These are phyloP conservation scores for Ceriagrion tenellum DNA, from an alignment of 2,888 invertebrate species.

Conservation along the genomic window DNA sequence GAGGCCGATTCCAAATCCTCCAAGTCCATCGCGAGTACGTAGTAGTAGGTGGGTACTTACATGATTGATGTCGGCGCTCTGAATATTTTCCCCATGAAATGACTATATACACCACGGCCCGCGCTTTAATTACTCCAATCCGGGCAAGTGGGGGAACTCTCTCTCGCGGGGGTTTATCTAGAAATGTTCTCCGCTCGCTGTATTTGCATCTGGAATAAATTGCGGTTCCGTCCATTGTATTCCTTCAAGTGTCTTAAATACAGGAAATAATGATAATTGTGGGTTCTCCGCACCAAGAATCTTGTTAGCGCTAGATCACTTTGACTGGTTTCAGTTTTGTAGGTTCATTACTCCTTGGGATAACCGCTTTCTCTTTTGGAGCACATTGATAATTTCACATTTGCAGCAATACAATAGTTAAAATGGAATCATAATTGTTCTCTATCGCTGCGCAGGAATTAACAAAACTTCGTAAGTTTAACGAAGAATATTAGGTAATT, in stretches of 20 bases:
- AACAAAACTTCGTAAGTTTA: too few species aligned
- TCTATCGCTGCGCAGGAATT: too few species aligned
- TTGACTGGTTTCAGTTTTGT: too few species aligned
- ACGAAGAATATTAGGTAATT: too few species aligned
- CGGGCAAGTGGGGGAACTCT: neutral
- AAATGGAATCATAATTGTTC: too few species aligned
- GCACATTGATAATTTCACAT: too few species aligned
- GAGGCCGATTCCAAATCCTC: neutral
- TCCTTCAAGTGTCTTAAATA: neutral
- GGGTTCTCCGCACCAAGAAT: too few species aligned
- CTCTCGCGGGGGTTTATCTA: neutral
- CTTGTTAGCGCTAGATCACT: too few species aligned
- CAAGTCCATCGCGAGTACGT: neutral
- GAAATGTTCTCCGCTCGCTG: neutral
- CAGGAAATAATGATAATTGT: neutral
- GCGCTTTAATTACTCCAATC: constrained; percentile 19
- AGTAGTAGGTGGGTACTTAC: neutral
- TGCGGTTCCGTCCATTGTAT: neutral
- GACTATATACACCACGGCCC: neutral
- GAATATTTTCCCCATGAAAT: constrained; percentile 31
- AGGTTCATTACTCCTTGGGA: too few species aligned
- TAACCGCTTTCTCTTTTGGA: too few species aligned
- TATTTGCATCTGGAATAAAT: neutral
- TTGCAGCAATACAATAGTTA: too few species aligned
- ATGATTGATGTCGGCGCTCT: constrained; percentile 4